A percentile compares a stretch with the other conserved stretches of the same genome.
Evolutionary conservation across 2,113 vertebrate genomes (phyloP).

Genomic region (Lampris megalopsis): DNA sequence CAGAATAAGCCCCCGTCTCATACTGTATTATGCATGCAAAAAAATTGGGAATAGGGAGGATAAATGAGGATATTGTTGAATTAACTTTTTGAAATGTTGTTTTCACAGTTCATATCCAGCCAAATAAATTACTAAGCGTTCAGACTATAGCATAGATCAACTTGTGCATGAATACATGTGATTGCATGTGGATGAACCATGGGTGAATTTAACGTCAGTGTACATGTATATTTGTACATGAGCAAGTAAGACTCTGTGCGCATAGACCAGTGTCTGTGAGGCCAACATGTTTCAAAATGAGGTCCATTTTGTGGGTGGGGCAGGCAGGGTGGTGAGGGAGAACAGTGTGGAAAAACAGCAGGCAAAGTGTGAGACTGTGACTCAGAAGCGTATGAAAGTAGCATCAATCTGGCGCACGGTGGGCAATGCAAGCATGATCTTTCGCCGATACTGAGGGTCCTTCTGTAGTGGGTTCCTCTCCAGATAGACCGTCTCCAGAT

Average conservation of each 20-base stretch:
- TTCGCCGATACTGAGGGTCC: conserved; percentile 96
- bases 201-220: conserved; percentile 49
- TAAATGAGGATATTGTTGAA: conserved; percentile 22
- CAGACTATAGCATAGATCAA: conserved; percentile 55
- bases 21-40: conserved; percentile 51
- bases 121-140: conserved; percentile 68
- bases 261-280: conserved; percentile 21
- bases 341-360: conserved; percentile 53
- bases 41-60: conserved; percentile 22
- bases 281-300: conserved; percentile 34
- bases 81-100: background rate
- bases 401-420: conserved; percentile 96
- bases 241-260: conserved; percentile 31
- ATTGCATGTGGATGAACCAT: conserved; percentile 36
- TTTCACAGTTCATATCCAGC: conserved; percentile 57
- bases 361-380: conserved; percentile 42
- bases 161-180: conserved; percentile 61
- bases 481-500: conserved; percentile 94
- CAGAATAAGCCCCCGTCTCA: conserved; percentile 10
- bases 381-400: conserved; percentile 94
- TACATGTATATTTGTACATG: conserved; percentile 22
- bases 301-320: conserved; percentile 23
- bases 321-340: conserved; percentile 31
- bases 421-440: conserved; percentile 96
- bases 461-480: conserved; percentile 97